Base-by-base conservation (phyloP, 2,113 vertebrate species). In the Phyllopteryx taeniolatus region DNA sequence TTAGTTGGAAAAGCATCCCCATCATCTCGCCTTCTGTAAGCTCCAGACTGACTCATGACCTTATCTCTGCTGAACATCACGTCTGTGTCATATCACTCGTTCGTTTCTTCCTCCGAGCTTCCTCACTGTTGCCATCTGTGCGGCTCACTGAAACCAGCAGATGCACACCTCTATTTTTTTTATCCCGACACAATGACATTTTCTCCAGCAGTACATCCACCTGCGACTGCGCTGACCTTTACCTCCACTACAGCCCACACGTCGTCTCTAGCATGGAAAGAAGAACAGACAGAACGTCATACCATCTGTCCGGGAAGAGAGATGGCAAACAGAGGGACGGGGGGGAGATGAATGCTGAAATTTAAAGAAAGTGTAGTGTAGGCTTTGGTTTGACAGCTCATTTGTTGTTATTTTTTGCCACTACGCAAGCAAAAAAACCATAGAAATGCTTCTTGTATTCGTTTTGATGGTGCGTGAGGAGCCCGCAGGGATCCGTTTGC, bases 181-280 rank as follows among this genome's bases (percentile, higher is more conserved):
- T 12, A 5, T 19, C 74, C 66, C 67, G 74, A 61, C 79, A 70
- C 19, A 71, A 35, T 80, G 83, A 91, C 88, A 88, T 91, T 91
- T 87, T 83, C 80, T 66, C 39, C 85, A 85, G 75, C 77, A 84
- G 79, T 73, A 81, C 76, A 84, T 83, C 83, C 81, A 85, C 78
- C 83, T 87, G 76, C 82, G 81, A 83, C 82, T 88, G 86, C 77
- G 71, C 80, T 90, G 88, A 87, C 90, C 90, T 91, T 91, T 90
- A 85, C 81, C 80, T 79, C 79, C 77, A 83, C 79, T 71, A 78
- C 74, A 64, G 67, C 74, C 68, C 64, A 61, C 53, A 66, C 64
- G 10, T 68, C 76, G 74, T 78, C 73, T 81, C 82, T 74, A 65
- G 65, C 53, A 81, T 83, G 78, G 83, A 75, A 61, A 56, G 76